Base-by-base conservation (phyloP, 2,797 vertebrate species). In the Prunella strophiata region DNA sequence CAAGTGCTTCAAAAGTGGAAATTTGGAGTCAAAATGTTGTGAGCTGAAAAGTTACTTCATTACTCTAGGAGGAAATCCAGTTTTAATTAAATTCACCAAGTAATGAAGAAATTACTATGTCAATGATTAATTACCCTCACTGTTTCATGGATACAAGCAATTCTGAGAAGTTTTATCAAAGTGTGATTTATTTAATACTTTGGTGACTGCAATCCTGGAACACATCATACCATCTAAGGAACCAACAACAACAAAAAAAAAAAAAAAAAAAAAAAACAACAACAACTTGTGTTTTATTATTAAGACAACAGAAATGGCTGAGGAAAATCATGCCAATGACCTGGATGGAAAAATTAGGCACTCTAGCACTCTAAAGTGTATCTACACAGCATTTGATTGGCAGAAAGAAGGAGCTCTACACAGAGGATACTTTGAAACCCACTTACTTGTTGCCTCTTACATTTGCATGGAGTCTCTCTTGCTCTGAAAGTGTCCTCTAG, bases 231-330 rank as follows among this genome's bases (percentile, higher is more conserved):
- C 11, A 61, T 10, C 5, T 27, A 51, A 16, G 16, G 13, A 5
- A 12, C 0, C 1, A 13, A 2, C n/a, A n/a, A n/a, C n/a, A n/a
- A n/a, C n/a, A 29, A 9, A 23, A 32, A 29, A 50, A 50, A 27
- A 26, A 16, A 13, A 47, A 47, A 47, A 12, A 47, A 47, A 47
- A 47, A 47, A 10, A 47, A 22, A 22, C n/a, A n/a, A n/a, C n/a
- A n/a, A 51, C 4, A 43, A 9, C 14, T 71, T 43, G 1, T 2
- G 26, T 19, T 32, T 76, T 67, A 43, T 58, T 78, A 38, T 66
- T 55, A 63, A 77, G 36, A 63, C 5, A 67, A 73, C 7, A 38
- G 20, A 13, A 94, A 61, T 21, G 30, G 36, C 67, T 62, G 10
- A 85, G 42, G 26, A 43, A 66, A 85, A 48, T 66, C 36, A 79